Conservation (phyloP, 2,888 invertebrate species). For the Hirtodrosophila confusa region DNA sequence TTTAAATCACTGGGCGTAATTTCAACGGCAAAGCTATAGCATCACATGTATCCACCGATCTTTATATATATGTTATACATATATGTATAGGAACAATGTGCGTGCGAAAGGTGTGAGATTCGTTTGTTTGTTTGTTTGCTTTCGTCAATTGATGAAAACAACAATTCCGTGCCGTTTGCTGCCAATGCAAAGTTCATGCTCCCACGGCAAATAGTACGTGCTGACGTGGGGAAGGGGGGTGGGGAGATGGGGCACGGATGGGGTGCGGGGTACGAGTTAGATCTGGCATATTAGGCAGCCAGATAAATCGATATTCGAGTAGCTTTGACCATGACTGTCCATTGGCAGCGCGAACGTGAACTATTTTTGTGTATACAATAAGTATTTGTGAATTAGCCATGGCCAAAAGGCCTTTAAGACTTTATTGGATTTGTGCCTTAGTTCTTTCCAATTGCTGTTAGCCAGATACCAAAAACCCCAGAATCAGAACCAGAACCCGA, state of each 20-base stretch:
- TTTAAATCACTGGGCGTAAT: slow-evolving; percentile 28
- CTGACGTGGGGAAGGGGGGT: too few species aligned
- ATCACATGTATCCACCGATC: slow-evolving; percentile 24
- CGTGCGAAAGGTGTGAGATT: slow-evolving; percentile 64
- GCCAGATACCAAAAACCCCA: slow-evolving; percentile 2
- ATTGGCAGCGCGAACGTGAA: slow-evolving; percentile 24
- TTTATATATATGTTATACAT: slow-evolving; percentile 6
- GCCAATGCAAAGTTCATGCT: slow-evolving; percentile 33
- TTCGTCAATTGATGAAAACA: slow-evolving; percentile 65
- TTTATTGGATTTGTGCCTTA: slow-evolving; percentile 42
- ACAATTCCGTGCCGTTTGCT: slow-evolving; percentile 52
- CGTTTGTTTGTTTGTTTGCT: slow-evolving; percentile 66
- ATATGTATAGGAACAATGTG: slow-evolving; percentile 21
- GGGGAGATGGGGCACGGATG: not conserved
- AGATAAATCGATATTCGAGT: slow-evolving; percentile 75
- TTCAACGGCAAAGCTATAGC: not conserved
- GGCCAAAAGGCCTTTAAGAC: slow-evolving; percentile 60
- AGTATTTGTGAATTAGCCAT: slow-evolving; percentile 20
- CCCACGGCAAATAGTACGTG: slow-evolving; percentile 2
- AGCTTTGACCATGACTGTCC: slow-evolving; percentile 68
- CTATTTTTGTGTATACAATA: slow-evolving; percentile 32
- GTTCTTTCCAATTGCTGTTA: slow-evolving; percentile 25
- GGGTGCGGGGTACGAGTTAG: slow-evolving; percentile 11
- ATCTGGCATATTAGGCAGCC: slow-evolving; percentile 26
- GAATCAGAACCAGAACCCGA: slow-evolving; percentile 6